phyloP scores from a whole-genome alignment of 2,113 vertebrate species.

The Tilapia sparmanii region DNA sequence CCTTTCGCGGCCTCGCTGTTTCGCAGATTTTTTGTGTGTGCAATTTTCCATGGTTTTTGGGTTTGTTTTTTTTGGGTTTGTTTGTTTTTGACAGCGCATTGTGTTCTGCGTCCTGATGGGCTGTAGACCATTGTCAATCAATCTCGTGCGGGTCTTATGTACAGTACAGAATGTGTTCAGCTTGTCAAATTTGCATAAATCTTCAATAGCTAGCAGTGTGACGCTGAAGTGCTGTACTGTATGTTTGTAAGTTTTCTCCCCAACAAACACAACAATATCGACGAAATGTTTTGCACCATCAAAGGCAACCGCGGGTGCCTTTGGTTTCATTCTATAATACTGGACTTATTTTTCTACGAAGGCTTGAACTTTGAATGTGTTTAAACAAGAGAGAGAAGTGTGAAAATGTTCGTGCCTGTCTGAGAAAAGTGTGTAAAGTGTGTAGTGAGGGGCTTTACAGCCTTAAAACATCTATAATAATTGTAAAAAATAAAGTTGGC shows the following conservation, averaged over 20 bases:
- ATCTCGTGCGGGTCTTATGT: background rate
- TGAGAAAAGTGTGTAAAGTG: background rate
- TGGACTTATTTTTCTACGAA: rapidly evolving
- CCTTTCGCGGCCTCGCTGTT: rapidly evolving
- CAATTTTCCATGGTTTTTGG: background rate
- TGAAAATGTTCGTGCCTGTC: background rate
- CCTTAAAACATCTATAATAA: background rate
- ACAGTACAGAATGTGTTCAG: background rate
- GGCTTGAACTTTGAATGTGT: background rate
- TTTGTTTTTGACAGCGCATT: background rate
- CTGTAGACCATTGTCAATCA: background rate
- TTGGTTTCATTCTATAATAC: background rate
- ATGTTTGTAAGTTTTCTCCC: background rate
- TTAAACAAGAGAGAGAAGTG: rapidly evolving
- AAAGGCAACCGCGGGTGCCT: rapidly evolving
- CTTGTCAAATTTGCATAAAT: background rate
- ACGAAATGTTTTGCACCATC: rapidly evolving
- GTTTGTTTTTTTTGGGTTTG: background rate
- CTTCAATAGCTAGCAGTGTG: too few species aligned
- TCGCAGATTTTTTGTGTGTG: rapidly evolving
- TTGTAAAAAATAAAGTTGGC: background rate
- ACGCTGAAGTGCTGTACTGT: too few species aligned
- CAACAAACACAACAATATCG: rapidly evolving
- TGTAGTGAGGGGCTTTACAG: background rate
- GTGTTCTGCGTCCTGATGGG: background rate